Evolutionary conservation across 1,140 invertebrate species (phyloP).

Genomic region (Mactra quadrangularis): DNA sequence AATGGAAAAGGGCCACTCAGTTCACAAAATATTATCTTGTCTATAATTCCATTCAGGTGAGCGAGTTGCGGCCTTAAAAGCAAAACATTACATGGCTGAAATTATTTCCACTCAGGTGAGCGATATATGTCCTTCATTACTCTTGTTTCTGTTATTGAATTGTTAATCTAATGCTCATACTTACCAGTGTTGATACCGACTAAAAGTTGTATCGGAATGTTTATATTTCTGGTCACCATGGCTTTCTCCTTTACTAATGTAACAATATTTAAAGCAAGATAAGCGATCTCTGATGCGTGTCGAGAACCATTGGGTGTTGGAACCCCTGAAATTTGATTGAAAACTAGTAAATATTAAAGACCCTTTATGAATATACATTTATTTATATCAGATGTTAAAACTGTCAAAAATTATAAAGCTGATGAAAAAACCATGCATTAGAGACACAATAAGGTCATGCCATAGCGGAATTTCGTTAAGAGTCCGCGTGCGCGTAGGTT

Average conservation of each 20-base stretch:
- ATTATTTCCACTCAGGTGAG: not conserved
- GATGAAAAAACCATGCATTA: too few species aligned
- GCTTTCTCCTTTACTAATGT: not conserved
- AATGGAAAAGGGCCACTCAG: too few species aligned
- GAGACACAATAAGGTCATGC: not conserved
- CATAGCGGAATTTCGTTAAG: too few species aligned
- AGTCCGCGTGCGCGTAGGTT: too few species aligned
- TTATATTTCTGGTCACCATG: not conserved
- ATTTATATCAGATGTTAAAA: too few species aligned
- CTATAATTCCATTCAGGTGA: not conserved
- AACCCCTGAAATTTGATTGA: slow-evolving; percentile 14
- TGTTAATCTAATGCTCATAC: not conserved
- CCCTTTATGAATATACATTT: too few species aligned
- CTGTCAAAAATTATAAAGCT: too few species aligned
- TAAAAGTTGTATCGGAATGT: slow-evolving; percentile 24
- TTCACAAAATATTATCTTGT: not conserved
- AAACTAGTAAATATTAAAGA: too few species aligned
- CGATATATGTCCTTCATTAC: not conserved
- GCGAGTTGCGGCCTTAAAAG: not conserved
- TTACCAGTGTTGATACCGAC: slow-evolving; percentile 39
- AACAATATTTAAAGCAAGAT: slow-evolving; percentile 41
- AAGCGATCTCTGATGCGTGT: slow-evolving; percentile 42
- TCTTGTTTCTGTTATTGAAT: not conserved
- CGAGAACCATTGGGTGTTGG: slow-evolving; percentile 23
- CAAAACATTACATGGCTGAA: not conserved